Conservation (phyloP, 1,140 invertebrate species). For the Babylonia areolata region DNA sequence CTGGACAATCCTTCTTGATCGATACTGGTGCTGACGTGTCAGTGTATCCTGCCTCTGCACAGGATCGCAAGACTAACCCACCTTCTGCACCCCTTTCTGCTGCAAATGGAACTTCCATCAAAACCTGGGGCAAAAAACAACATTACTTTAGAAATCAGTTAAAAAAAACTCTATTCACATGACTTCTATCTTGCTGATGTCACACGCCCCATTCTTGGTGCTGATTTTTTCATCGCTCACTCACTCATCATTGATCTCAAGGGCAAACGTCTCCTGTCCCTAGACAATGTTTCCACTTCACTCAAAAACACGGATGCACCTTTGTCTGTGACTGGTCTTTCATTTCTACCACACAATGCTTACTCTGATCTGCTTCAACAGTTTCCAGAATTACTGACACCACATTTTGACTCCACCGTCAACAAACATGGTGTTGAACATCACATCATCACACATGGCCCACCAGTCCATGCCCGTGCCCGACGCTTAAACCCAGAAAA, state of each 20-base stretch:
- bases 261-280: neutral
- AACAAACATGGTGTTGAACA: conserved; percentile 26
- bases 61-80: neutral
- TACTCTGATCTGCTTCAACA: neutral
- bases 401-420: neutral
- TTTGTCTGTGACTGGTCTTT: neutral
- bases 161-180: neutral
- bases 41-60: conserved; percentile 16
- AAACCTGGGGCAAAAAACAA: neutral
- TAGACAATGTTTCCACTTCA: neutral
- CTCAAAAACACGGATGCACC: neutral
- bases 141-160: neutral
- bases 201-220: neutral
- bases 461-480: conserved; percentile 32
- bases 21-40: conserved; percentile 22
- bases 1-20: neutral
- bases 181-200: conserved; percentile 20
- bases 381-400: neutral
- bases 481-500: conserved; percentile 31
- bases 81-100: neutral
- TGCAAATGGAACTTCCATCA: conserved; percentile 11
- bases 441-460: neutral
- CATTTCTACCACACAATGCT: neutral
- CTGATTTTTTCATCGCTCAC: no score
- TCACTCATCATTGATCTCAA: no score